Evolutionary conservation across 2,113 vertebrate species (phyloP).

Genomic region (Cyanoliseus patagonus): DNA sequence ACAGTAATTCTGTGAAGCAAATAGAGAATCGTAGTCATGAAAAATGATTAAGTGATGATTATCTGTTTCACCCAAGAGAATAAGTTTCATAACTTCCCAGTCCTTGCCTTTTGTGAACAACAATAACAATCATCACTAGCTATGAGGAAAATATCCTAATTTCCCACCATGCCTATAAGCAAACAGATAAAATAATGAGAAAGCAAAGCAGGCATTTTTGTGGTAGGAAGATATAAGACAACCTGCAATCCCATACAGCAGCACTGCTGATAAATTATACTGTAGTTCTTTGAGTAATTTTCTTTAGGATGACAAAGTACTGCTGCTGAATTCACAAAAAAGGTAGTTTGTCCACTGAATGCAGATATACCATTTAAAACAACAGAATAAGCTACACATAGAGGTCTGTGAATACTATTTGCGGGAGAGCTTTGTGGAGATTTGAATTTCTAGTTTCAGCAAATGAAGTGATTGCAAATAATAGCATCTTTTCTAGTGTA

Average conservation of each 20-base stretch:
- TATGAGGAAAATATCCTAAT: conserved; percentile 49
- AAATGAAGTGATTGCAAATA: conserved; percentile 43
- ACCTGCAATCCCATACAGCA: background rate
- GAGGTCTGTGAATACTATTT: background rate
- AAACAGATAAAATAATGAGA: conserved; percentile 37
- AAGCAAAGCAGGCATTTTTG: conserved; percentile 39
- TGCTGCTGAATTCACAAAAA: conserved; percentile 43
- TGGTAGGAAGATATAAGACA: conserved; percentile 36
- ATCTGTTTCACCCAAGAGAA: conserved; percentile 48
- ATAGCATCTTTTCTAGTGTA: conserved; percentile 18
- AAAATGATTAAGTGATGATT: conserved; percentile 51
- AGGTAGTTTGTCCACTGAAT: background rate
- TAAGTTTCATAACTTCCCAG: conserved; percentile 44
- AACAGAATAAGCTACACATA: background rate
- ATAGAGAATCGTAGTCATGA: background rate
- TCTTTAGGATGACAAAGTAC: conserved; percentile 13
- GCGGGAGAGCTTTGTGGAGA: background rate
- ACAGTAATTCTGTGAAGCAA: conserved; percentile 39
- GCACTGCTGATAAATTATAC: background rate
- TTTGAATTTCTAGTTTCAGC: conserved; percentile 24
- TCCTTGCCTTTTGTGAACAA: conserved; percentile 19
- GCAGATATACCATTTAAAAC: background rate
- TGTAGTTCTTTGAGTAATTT: conserved; percentile 33
- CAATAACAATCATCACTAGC: conserved; percentile 34
- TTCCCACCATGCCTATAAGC: conserved; percentile 34